phyloP scores from a whole-genome alignment of 1,140 invertebrate genomes.

The Littorina saxatilis region DNA sequence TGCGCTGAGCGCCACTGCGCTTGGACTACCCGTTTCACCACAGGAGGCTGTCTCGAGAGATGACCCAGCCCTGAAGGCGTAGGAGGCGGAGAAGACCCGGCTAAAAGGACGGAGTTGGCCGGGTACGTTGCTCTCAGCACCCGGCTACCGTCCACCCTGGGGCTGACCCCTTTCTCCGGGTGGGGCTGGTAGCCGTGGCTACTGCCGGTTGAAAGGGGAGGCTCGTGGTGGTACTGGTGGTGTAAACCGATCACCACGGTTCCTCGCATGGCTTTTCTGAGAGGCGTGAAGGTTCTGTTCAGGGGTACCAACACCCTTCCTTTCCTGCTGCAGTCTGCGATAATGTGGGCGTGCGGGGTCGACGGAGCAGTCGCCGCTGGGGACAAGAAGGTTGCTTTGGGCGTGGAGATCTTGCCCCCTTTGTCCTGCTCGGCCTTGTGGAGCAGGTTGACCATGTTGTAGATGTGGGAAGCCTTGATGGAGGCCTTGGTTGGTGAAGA shows the following conservation, averaged over 20 bases:
- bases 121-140: constrained; percentile 28
- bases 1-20: background rate
- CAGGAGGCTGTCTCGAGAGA: background rate
- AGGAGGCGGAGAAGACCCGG: background rate
- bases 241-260: background rate
- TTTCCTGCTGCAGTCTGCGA: background rate
- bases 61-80: background rate
- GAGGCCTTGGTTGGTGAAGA: background rate
- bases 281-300: background rate
- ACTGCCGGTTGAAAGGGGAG: background rate
- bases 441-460: too few relatives aligned
- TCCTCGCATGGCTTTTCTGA: background rate
- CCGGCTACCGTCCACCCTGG: background rate
- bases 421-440: too few relatives aligned
- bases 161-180: background rate
- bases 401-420: too few relatives aligned
- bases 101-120: background rate
- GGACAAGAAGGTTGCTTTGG: too few relatives aligned
- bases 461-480: background rate
- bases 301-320: background rate
- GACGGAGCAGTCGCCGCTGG: background rate
- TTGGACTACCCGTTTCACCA: background rate
- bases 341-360: background rate
- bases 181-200: background rate
- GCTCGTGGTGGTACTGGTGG: background rate